Evolutionary conservation across 2,888 invertebrate genomes (phyloP).

Genomic region (Conomelus anceps): DNA sequence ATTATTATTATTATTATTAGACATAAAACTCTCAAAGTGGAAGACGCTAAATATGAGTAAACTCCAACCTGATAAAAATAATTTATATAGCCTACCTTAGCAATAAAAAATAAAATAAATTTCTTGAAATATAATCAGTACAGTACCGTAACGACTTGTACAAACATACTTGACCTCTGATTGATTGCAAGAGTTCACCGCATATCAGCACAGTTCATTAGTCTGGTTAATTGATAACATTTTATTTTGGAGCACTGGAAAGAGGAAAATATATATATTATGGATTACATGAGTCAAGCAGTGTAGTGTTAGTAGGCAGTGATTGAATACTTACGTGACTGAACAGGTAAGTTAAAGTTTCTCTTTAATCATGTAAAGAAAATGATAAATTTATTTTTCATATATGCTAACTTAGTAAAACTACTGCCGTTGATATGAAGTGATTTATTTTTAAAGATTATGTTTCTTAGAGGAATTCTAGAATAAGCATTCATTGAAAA

Average conservation of each 20-base stretch:
- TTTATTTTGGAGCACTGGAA: neutral
- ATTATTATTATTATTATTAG: no score
- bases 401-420: no score
- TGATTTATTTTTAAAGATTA: neutral
- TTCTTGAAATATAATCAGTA: neutral
- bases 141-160: no score
- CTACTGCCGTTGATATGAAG: no score
- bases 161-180: neutral
- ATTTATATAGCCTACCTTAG: neutral
- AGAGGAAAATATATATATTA: neutral
- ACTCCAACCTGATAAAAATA: no score
- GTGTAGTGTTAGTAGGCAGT: neutral
- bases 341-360: no score
- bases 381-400: neutral
- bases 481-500: no score
- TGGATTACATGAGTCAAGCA: neutral
- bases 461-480: no score
- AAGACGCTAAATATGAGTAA: no score
- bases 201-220: neutral
- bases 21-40: no score
- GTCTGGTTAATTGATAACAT: neutral
- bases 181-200: neutral
- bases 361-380: no score
- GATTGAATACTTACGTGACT: neutral
- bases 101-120: neutral